These are phyloP conservation scores for Danio tinwini DNA, from an alignment of 2,797 vertebrate species.

Conservation along the genomic window DNA sequence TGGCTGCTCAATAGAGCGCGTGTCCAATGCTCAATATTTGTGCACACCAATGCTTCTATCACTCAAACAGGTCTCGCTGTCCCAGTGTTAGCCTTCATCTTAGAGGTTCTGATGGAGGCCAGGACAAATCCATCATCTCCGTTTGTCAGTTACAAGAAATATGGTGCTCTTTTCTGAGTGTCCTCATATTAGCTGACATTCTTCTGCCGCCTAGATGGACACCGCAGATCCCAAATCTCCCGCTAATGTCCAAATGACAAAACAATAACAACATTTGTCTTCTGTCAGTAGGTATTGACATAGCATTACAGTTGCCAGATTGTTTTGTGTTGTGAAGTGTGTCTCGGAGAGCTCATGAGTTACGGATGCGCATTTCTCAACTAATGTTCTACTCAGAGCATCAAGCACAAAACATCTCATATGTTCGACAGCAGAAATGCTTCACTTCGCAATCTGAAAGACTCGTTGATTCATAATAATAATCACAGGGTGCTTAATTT, in stretches of 20 bases:
- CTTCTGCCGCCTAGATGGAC: slow-evolving; percentile 79
- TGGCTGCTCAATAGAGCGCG: slow-evolving; percentile 28
- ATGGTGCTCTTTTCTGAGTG: slow-evolving; percentile 77
- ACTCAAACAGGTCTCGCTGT: background rate
- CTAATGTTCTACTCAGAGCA: slow-evolving; percentile 58
- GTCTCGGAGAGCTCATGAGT: slow-evolving; percentile 81
- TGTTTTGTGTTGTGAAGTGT: slow-evolving; percentile 93
- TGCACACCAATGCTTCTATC: slow-evolving; percentile 5
- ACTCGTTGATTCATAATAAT: background rate
- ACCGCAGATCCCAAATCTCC: slow-evolving; percentile 82
- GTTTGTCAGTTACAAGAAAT: slow-evolving; percentile 78
- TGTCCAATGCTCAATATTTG: slow-evolving; percentile 41
- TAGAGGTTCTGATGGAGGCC: background rate
- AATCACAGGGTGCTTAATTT: background rate
- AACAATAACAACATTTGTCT: slow-evolving; percentile 98
- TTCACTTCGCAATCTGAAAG: background rate
- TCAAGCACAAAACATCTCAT: slow-evolving; percentile 48
- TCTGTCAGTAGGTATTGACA: slow-evolving; percentile 92
- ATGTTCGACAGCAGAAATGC: background rate
- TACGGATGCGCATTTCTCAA: slow-evolving; percentile 65
- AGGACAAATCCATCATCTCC: slow-evolving; percentile 79
- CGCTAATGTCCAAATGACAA: slow-evolving; percentile 88
- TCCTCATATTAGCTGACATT: slow-evolving; percentile 83
- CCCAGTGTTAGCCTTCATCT: background rate
- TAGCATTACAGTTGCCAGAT: slow-evolving; percentile 90